Base-by-base conservation (phyloP, 2,888 invertebrate genomes). In the Perizoma affinitatum region DNA sequence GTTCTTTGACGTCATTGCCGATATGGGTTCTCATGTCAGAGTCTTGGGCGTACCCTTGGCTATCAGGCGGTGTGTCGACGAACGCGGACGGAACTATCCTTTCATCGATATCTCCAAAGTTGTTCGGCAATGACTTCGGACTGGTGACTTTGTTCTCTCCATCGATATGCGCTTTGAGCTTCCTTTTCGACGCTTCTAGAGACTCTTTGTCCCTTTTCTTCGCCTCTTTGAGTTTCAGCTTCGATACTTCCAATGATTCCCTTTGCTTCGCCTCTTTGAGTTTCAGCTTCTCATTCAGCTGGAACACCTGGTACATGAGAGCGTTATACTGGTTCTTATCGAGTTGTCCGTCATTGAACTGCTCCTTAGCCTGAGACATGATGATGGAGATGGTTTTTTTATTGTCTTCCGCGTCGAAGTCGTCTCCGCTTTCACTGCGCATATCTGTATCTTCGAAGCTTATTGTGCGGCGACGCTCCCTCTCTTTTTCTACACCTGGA, bases 301-400 rank as follows among this genome's bases (percentile, higher is more conserved):
- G 95, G 64, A 96, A 89, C 1, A 97, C 95, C 81, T 96, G 96
- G 79, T 95, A 95, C 82, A 97, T 94, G 11, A 97, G 87, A 7
- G 95, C 94, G 70, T 95, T 95, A 79, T 96, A 96, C 74, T 96
- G 96, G 40, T 94, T 95, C 76, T 95, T 95, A 53, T 95, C 95
- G 60, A 97, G 94, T 48, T 94, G 94, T 0, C 97, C 96, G 54
- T 95, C 94, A 65, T 94, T 95, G 63, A 95, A 94, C 72, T 96
- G 95, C 72, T 96, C 96, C 62, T 97, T 96, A 0, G 97, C 98
- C 75, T 97, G 96, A 7, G 94, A 94, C 79, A 97, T 95, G 61
- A 97, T 96, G 47, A 95, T 95, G 62, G 96, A 95, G 71, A 96
- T 95, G 58, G 95, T 95, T 62, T 94, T 94, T 67, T 95, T 94